Evolutionary conservation across 2,113 vertebrate genomes (phyloP).

Genomic region (Vidua chalybeata): DNA sequence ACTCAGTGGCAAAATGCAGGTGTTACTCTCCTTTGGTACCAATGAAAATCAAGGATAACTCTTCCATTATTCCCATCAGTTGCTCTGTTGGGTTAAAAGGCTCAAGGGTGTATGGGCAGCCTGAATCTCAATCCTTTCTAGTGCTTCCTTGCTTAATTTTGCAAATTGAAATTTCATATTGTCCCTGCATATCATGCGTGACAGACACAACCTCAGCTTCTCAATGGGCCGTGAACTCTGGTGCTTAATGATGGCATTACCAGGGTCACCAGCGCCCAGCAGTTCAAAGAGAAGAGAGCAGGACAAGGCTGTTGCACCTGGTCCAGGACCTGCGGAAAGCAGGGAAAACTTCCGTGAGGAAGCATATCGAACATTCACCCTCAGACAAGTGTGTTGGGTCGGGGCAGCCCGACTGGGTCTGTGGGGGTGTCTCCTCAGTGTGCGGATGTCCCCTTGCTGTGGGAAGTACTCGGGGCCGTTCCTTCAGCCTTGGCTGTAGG

Average conservation of each 20-base stretch:
- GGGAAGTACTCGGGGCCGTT: rapidly evolving
- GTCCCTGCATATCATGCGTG: rapidly evolving
- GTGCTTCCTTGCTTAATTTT: background rate
- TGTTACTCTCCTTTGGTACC: background rate
- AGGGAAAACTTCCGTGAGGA: background rate
- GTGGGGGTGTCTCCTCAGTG: background rate
- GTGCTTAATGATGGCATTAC: background rate
- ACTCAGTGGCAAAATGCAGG: background rate
- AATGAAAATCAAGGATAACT: background rate
- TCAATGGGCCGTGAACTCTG: rapidly evolving
- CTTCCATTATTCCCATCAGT: background rate
- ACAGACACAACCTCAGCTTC: no score
- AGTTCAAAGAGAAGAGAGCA: background rate
- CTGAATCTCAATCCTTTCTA: background rate
- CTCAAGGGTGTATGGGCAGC: rapidly evolving
- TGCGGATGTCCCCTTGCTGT: no score
- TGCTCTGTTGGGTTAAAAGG: background rate
- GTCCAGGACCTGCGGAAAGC: background rate
- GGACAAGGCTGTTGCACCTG: background rate
- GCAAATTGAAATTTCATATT: background rate
- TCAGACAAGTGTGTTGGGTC: rapidly evolving
- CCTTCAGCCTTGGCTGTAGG: background rate
- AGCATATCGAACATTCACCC: no score
- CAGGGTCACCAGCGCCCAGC: background rate
- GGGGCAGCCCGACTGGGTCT: background rate